Conservation (phyloP, 2,113 vertebrate genomes). For the Lanius ludovicianus region DNA sequence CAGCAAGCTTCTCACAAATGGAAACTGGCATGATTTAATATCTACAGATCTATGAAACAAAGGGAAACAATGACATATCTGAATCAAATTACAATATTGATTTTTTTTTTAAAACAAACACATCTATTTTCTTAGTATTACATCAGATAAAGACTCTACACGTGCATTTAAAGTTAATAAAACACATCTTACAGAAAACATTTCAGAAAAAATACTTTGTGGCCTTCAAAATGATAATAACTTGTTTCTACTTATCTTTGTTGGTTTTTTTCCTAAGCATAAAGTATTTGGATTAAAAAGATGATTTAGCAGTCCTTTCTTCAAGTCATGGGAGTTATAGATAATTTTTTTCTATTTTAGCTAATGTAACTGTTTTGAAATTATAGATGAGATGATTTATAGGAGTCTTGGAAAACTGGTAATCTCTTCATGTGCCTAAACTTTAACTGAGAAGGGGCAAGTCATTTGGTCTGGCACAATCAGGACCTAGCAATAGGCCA, state of each 20-base stretch:
- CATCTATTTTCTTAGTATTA: neutral
- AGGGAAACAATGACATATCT: neutral
- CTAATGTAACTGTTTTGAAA: neutral
- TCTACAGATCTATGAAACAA: neutral
- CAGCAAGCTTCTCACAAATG: neutral
- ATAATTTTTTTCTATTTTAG: neutral
- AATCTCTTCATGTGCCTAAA: neutral
- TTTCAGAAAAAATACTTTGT: neutral
- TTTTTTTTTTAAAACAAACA: neutral
- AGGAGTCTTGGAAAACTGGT: neutral
- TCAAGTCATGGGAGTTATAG: neutral
- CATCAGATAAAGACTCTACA: neutral
- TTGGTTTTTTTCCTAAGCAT: neutral
- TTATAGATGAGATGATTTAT: neutral
- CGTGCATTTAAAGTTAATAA: neutral
- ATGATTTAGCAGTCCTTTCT: neutral
- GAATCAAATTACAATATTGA: neutral
- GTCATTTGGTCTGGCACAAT: neutral
- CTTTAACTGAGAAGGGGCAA: neutral
- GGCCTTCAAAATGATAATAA: neutral
- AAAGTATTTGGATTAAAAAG: neutral
- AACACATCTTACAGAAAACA: neutral
- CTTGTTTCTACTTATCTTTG: neutral
- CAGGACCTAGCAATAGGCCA: neutral
- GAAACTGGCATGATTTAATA: slow-evolving; percentile 4